Percentiles rank a stretch among this genome's conserved stretches.
Evolutionary conservation across 2,888 invertebrate genomes (phyloP).

Genomic region (Pristionchus arcanus): DNA sequence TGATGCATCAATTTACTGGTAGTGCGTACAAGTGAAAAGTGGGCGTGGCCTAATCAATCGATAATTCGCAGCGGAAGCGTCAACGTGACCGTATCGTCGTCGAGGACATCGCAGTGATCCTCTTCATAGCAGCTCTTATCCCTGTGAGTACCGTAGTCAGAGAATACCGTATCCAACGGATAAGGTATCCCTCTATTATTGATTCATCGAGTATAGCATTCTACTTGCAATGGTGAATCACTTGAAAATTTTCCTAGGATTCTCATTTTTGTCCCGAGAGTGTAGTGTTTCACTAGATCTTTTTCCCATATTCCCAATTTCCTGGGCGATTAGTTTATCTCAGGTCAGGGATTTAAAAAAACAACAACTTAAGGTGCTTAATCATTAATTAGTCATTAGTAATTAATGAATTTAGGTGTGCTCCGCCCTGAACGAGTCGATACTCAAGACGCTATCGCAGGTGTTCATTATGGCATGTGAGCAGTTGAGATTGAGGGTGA

Average conservation of each 20-base stretch:
- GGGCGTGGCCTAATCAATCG: not conserved
- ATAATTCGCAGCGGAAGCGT: not conserved
- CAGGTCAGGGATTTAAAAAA: no score
- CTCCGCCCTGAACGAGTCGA: slow-evolving; percentile 53
- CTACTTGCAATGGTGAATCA: no score
- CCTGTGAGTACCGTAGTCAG: slow-evolving; percentile 45
- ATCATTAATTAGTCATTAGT: not conserved
- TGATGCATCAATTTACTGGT: no score
- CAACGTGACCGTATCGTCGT: not conserved
- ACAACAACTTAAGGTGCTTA: not conserved
- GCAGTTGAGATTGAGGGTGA: slow-evolving; percentile 29
- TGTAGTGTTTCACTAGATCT: no score
- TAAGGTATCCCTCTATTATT: no score
- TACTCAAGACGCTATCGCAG: slow-evolving; percentile 58
- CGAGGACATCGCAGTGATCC: slow-evolving; percentile 60
- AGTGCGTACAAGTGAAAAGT: not conserved
- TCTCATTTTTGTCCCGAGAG: not conserved
- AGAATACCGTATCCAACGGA: no score
- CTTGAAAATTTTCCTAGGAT: no score
- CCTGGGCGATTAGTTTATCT: no score
- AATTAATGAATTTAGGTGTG: slow-evolving; percentile 54
- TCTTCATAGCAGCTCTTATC: slow-evolving; percentile 62
- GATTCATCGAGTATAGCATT: no score
- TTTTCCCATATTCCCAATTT: no score
- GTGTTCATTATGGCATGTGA: slow-evolving; percentile 58